These are phyloP conservation scores for Drosophila yooni DNA, from an alignment of 2,888 invertebrate species.

Conservation along the genomic window DNA sequence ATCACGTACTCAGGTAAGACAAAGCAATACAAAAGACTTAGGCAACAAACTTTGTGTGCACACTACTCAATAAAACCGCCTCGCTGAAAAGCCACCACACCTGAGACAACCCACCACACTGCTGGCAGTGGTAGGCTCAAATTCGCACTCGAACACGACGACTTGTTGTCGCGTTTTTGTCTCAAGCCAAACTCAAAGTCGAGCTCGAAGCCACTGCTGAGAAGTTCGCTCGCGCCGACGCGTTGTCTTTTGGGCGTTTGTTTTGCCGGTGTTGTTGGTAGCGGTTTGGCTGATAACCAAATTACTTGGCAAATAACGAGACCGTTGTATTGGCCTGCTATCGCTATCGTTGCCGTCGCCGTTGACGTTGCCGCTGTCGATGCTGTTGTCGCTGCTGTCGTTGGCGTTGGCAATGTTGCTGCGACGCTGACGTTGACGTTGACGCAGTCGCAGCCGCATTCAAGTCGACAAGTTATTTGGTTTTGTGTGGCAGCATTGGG, in stretches of 20 bases:
- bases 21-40: constrained; percentile 53
- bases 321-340: constrained; percentile 35
- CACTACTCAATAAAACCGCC: constrained; percentile 26
- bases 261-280: constrained; percentile 57
- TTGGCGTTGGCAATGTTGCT: constrained; percentile 17
- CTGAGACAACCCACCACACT: constrained; percentile 20
- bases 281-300: constrained; percentile 58
- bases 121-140: constrained; percentile 23
- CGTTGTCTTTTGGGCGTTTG: constrained; percentile 48
- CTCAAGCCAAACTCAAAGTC: constrained; percentile 34
- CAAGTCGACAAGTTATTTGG: constrained; percentile 61
- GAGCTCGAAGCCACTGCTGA: constrained; percentile 29
- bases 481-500: constrained; percentile 81
- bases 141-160: constrained; percentile 52
- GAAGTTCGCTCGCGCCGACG: constrained; percentile 30
- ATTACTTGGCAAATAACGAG: constrained; percentile 35
- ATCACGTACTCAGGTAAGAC: neutral
- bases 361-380: constrained; percentile 10
- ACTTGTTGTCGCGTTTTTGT: constrained; percentile 5
- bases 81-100: constrained; percentile 41
- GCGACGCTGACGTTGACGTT: constrained; percentile 17
- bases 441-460: constrained; percentile 35
- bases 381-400: constrained; percentile 26
- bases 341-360: constrained; percentile 29
- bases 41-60: constrained; percentile 42